Conservation (phyloP, 2,113 vertebrate genomes). For the Brachyistius frenatus region DNA sequence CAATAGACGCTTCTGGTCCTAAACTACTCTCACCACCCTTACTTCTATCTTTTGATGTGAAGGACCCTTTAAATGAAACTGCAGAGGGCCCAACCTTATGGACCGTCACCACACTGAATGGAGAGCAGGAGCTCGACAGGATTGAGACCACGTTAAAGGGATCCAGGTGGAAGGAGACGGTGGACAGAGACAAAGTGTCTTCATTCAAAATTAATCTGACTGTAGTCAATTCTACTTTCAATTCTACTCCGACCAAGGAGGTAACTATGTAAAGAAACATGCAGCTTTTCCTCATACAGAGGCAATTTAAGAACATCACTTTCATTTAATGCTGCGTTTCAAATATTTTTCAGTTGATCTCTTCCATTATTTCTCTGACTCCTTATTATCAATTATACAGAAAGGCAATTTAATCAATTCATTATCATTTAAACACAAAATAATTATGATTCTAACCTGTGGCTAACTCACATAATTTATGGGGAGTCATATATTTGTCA, state of each 20-base stretch:
- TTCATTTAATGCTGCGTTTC: neutral
- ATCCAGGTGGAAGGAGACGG: slow-evolving; percentile 18
- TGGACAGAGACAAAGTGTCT: slow-evolving; percentile 21
- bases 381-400: too few species aligned
- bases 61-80: slow-evolving; percentile 70
- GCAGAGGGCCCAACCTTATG: slow-evolving; percentile 49
- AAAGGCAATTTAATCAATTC: too few species aligned
- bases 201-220: slow-evolving; percentile 53
- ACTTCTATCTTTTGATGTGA: slow-evolving; percentile 23
- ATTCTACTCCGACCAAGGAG: slow-evolving; percentile 58
- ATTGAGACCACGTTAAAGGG: slow-evolving; percentile 38
- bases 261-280: slow-evolving; percentile 40
- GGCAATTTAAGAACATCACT: neutral
- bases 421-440: too few species aligned
- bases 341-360: too few species aligned
- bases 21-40: neutral
- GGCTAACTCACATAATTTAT: too few species aligned
- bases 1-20: too few species aligned
- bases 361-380: too few species aligned
- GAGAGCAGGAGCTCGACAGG: slow-evolving; percentile 11
- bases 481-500: too few species aligned
- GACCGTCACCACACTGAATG: slow-evolving; percentile 11
- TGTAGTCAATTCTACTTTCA: slow-evolving; percentile 60
- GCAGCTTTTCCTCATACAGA: neutral
- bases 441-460: too few species aligned